Evolutionary conservation across 1,140 invertebrate species (phyloP).

Genomic region (Eubasilissa regina): DNA sequence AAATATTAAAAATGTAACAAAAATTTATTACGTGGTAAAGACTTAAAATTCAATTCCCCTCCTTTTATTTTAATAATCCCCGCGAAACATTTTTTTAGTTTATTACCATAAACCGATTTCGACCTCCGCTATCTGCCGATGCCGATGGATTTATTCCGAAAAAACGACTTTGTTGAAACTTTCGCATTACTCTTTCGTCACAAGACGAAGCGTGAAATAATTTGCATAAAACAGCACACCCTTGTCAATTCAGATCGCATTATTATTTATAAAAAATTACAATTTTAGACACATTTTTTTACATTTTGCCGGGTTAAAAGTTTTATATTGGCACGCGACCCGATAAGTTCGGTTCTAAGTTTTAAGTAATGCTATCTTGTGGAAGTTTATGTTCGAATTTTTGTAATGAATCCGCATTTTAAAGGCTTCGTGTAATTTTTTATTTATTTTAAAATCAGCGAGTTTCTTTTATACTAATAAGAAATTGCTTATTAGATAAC

Average conservation of each 20-base stretch:
- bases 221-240: constrained; percentile 36
- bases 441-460: no score
- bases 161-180: constrained; percentile 5
- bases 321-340: no score
- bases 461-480: no score
- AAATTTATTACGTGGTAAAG: constrained; percentile 37
- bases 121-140: constrained; percentile 19
- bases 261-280: no score
- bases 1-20: constrained; percentile 13
- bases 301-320: no score
- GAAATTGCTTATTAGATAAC: no score
- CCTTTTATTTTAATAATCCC: constrained; percentile 31
- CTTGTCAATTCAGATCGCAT: background rate
- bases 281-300: no score
- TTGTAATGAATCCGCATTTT: no score
- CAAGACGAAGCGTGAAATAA: constrained; percentile 20
- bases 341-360: no score
- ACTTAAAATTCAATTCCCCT: constrained; percentile 40
- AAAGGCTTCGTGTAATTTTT: background rate
- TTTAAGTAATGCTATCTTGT: no score
- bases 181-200: background rate
- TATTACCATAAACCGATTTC: constrained; percentile 46
- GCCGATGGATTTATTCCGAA: constrained; percentile 33
- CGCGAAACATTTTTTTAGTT: constrained; percentile 37
- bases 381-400: no score